Evolutionary conservation across 92 coral and sea anemone genomes (phyloP), one percentile per base, ranked within the genome.

Genomic region (Paragorgia papillata): DNA sequence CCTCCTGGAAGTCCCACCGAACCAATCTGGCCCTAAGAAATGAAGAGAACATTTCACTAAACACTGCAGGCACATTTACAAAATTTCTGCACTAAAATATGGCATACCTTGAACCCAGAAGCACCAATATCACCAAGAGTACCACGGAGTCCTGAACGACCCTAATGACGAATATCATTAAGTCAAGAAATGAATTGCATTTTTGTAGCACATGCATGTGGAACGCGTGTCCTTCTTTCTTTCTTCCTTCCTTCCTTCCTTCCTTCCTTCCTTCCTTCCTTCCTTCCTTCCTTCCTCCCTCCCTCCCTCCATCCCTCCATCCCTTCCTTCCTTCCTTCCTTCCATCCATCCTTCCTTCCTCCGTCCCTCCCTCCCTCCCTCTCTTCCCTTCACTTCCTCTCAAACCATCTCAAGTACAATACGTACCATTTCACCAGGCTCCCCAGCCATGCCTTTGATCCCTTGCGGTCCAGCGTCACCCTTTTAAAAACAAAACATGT

Each of bases 351-450:
- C 15, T 27, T 22, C 19, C 28, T 26, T 19, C 48, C 53, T 29
- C 1, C 48, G 28, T 6, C 18, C 44, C 34, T 28, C 3, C 15
- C 19, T n/a, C 12, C 27, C 10, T 17, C 27, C 26, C 48, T 18
- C 34, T 24, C 24, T 63, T 63, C 26, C 35, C 7, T 7, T 43
- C 19, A 19, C 19, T 22, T 62, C 33, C 34, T 18, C 21, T 41
- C 25, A n/a, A n/a, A n/a, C 21, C 21, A 20, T 17, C 44, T 31
- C 44, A 53, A 6, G 18, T 22, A 14, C 0, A 62, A 32, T 27
- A 46, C 75, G 82, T 85, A 92, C 97, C 97, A 87, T 86, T 85
- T 88, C 97, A 69, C 97, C 97, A 18, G 84, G 81, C 27, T 88
- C 63, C 81, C 97, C 97, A 75, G 74, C 82, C 18, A 59, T 82